phyloP scores from a whole-genome alignment of 1,140 invertebrate species.

The Scaptomyza pallida region DNA sequence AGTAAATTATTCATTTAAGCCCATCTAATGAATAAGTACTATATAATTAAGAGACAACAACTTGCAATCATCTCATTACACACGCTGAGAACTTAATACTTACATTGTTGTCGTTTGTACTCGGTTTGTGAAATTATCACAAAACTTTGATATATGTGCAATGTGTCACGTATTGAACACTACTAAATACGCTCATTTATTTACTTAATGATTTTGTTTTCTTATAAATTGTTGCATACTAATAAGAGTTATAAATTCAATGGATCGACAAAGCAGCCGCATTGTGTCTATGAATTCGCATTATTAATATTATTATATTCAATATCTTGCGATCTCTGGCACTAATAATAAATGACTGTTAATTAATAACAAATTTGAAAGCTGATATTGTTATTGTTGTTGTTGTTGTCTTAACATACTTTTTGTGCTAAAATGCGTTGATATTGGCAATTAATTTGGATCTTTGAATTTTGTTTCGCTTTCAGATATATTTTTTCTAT shows the following conservation, averaged over 20 bases:
- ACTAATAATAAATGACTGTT: constrained; percentile 67
- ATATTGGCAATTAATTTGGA: constrained; percentile 75
- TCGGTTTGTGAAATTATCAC: neutral
- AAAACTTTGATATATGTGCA: constrained; percentile 18
- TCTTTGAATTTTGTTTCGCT: constrained; percentile 42
- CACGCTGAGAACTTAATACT: neutral
- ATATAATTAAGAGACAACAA: neutral
- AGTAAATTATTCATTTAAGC: neutral
- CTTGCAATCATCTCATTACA: neutral
- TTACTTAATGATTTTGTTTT: constrained; percentile 15
- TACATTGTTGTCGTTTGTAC: neutral
- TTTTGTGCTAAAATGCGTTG: constrained; percentile 72
- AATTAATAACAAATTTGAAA: constrained; percentile 76
- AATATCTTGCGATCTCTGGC: constrained; percentile 47
- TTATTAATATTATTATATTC: constrained; percentile 9
- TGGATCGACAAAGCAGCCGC: constrained; percentile 54
- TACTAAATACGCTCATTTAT: constrained; percentile 40
- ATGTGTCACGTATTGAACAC: constrained; percentile 25
- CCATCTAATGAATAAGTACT: neutral
- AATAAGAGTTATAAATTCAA: constrained; percentile 64
- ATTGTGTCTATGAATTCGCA: constrained; percentile 34
- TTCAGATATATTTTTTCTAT: constrained; percentile 43
- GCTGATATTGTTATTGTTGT: constrained; percentile 50
- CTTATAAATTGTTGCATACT: constrained; percentile 41
- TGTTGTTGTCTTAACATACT: constrained; percentile 54